A percentile compares a stretch with the other conserved stretches of the same genome.
Evolutionary conservation across 2,888 invertebrate species (phyloP).

Genomic region (Chelonus formosanus): DNA sequence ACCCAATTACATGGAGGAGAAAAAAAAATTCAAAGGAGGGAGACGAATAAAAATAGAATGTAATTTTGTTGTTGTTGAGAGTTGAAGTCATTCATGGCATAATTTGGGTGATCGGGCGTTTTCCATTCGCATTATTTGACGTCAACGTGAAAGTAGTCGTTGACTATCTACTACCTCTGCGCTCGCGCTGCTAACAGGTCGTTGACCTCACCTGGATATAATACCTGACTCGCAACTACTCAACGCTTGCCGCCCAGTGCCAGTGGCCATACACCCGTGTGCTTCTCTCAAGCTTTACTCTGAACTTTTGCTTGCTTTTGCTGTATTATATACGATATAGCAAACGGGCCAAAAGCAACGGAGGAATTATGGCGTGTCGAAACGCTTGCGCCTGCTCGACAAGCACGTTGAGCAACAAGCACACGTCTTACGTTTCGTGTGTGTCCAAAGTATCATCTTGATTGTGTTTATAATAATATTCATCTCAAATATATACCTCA

Average conservation of each 20-base stretch:
- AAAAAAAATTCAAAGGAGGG: too few species aligned
- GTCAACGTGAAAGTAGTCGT: slow-evolving; percentile 30
- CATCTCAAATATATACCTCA: background rate
- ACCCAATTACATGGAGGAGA: background rate
- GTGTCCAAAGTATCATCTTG: slow-evolving; percentile 2
- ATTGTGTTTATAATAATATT: background rate
- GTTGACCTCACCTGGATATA: slow-evolving; percentile 45
- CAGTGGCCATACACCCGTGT: slow-evolving; percentile 31
- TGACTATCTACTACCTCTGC: slow-evolving; percentile 24
- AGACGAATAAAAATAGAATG: too few species aligned
- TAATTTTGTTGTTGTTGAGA: background rate
- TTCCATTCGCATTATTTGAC: slow-evolving; percentile 28
- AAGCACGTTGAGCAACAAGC: slow-evolving; percentile 4
- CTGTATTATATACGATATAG: slow-evolving; percentile 25
- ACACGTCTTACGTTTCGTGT: slow-evolving; percentile 1
- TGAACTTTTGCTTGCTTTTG: slow-evolving; percentile 14
- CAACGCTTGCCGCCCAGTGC: slow-evolving; percentile 31
- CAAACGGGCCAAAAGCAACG: slow-evolving; percentile 38
- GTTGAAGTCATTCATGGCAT: background rate
- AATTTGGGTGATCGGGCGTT: slow-evolving; percentile 23
- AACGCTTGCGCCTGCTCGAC: slow-evolving; percentile 37
- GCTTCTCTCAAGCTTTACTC: slow-evolving; percentile 14
- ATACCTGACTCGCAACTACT: slow-evolving; percentile 38
- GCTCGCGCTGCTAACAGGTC: slow-evolving; percentile 37
- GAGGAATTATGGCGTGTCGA: slow-evolving; percentile 41